Percentiles rank a stretch among this genome's conserved stretches.
These are phyloP conservation scores for Scatophagus argus DNA, from an alignment of 2,113 vertebrate genomes.

Conservation along the genomic window DNA sequence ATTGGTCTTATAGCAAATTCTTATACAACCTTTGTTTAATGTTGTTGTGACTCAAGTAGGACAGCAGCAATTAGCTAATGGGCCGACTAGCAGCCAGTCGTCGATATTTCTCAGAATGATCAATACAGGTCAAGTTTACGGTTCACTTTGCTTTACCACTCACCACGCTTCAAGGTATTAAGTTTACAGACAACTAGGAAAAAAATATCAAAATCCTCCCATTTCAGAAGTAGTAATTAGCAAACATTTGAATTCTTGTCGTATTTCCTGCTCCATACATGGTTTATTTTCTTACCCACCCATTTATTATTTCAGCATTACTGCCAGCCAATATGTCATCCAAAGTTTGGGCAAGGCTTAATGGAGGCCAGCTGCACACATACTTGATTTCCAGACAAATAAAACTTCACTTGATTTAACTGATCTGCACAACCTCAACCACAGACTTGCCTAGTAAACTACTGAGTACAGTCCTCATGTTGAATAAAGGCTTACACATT, in stretches of 20 bases:
- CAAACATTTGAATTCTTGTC: no score
- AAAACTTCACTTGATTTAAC: background rate
- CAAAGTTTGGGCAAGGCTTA: background rate
- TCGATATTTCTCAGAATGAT: background rate
- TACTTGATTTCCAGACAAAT: background rate
- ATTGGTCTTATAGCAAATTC: background rate
- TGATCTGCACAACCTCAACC: background rate
- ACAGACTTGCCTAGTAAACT: background rate
- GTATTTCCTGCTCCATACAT: no score
- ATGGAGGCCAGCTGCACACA: background rate
- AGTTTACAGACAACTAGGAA: background rate
- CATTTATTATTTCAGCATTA: background rate
- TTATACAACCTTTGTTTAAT: background rate
- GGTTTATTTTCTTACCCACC: background rate
- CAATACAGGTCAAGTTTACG: background rate
- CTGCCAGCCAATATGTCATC: background rate
- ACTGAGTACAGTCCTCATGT: background rate
- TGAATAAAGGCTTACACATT: background rate
- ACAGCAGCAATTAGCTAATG: conserved; percentile 1
- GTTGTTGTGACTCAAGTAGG: background rate
- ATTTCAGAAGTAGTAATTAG: no score
- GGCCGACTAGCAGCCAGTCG: background rate
- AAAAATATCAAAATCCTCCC: background rate
- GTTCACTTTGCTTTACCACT: background rate
- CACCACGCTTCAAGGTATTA: background rate